Evolutionary conservation across 2,797 vertebrate species (phyloP).

Genomic region (Lepilemur ruficaudatus): DNA sequence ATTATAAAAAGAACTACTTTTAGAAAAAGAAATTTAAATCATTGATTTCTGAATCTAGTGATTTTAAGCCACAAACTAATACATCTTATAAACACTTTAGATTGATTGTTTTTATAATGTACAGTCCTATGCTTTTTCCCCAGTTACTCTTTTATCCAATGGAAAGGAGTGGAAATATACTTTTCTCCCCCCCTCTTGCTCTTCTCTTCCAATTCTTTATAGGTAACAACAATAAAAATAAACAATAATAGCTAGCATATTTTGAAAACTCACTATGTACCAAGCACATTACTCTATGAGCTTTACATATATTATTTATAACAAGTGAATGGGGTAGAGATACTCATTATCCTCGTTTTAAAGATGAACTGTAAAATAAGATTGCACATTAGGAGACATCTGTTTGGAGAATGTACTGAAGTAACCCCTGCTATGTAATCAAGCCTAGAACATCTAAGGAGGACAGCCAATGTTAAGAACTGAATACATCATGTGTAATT

Average conservation of each 20-base stretch:
- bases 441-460: not conserved
- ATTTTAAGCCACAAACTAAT: not conserved
- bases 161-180: not conserved
- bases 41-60: not conserved
- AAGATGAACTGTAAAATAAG: not conserved
- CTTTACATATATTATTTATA: slow-evolving; percentile 8
- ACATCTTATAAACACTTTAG: not conserved
- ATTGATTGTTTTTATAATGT: not conserved
- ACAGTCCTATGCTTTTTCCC: not conserved
- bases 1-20: slow-evolving; percentile 14
- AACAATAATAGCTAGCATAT: not conserved
- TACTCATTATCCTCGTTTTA: not conserved
- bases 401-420: not conserved
- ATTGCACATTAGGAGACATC: not conserved
- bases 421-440: not conserved
- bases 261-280: not conserved
- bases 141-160: not conserved
- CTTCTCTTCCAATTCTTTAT: not conserved
- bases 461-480: slow-evolving; percentile 13
- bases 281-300: not conserved
- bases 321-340: not conserved
- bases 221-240: not conserved
- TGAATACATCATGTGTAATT: slow-evolving; percentile 24
- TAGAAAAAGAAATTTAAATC: not conserved
- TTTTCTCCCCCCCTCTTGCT: not conserved